Base-by-base conservation (phyloP, 2,888 invertebrate species). In the Drosophila tripunctata region DNA sequence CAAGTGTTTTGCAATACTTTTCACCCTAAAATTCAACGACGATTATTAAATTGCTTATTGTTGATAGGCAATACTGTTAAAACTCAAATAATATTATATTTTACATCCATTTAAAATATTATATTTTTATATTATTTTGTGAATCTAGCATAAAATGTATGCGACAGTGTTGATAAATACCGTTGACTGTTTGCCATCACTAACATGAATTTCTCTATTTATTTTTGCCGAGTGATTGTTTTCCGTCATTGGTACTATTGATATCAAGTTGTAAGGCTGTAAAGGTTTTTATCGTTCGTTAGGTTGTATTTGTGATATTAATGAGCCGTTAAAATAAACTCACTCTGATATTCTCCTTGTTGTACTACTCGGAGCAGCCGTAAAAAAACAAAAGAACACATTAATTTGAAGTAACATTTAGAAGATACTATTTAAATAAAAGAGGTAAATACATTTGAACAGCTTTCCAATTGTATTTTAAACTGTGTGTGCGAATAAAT, bases 261-360 rank as follows among this genome's bases (percentile, higher is more conserved):
- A 81, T 61, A 84, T 58, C 67, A 87, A 78, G 83, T 84, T 84
- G 83, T 81, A 84, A 80, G 83, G 82, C 79, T 74, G 67, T 64
- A 57, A 71, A 62, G 73, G 67, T 65, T 81, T 75, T 66, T 67
- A 72, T 66, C 65, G 67, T 72, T 65, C 56, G 62, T 55, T 55
- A 50, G 75, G 63, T 75, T 77, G 81, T 75, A 74, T 81, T 80
- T 70, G 57, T 66, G 65, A 62, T 62, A 70, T 66, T 66, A 54
- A 54, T 58, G 54, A 73, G 51, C 47, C 33, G 54, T 66, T 66
- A 56, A 62, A 47, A 41, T 57, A 45, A 50, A 62, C 38, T 72
- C 51, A 47, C 41, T 47, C 54, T 67, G 27, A 71, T 67, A 57
- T 50, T 40, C 43, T 50, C 41, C 55, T 55, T 63, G 64, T 27